Percentiles rank a stretch among this genome's conserved stretches.
These are phyloP conservation scores for Tipula helvola DNA, from an alignment of 2,888 invertebrate genomes.

Conservation along the genomic window DNA sequence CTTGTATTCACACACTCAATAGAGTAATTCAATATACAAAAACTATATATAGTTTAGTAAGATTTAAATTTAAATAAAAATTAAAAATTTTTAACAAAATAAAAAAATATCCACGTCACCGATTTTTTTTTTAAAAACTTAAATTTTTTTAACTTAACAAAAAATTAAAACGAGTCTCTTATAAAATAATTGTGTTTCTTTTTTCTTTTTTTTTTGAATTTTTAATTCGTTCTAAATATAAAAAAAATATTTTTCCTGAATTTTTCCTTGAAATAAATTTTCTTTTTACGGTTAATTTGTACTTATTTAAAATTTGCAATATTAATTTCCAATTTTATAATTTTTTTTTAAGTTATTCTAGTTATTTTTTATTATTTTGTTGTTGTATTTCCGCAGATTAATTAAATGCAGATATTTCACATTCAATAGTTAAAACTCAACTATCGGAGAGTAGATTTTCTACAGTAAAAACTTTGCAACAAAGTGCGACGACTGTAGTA, in stretches of 20 bases:
- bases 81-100: not conserved
- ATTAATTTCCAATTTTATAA: not conserved
- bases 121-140: not conserved
- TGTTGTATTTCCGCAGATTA: not conserved
- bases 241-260: not conserved
- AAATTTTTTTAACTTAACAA: not conserved
- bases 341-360: not conserved
- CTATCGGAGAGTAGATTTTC: not conserved
- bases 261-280: not conserved
- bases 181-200: not conserved
- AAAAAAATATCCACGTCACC: constrained; percentile 10
- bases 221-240: not conserved
- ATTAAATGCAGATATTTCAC: constrained; percentile 9
- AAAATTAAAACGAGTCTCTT: not conserved
- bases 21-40: not conserved
- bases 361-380: not conserved
- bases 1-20: not conserved
- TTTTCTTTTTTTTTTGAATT: not conserved
- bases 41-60: not conserved
- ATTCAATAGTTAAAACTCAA: constrained; percentile 8
- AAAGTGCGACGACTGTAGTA: not conserved
- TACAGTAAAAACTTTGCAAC: not conserved
- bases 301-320: not conserved
- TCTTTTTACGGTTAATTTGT: not conserved
- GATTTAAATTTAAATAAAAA: not conserved